Conservation (phyloP, 2,113 vertebrate species). For the Brienomyrus brachyistius region DNA sequence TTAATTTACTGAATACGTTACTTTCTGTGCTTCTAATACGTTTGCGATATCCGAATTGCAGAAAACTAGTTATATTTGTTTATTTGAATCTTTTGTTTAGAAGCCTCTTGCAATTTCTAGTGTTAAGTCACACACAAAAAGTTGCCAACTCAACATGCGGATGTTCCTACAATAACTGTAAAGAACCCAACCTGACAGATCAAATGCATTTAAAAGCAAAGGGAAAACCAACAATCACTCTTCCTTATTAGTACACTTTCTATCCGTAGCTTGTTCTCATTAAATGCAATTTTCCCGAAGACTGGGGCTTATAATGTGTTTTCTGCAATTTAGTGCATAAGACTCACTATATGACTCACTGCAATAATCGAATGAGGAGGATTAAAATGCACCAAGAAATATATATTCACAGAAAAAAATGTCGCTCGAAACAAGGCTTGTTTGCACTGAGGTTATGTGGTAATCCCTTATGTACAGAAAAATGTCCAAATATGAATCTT, state of each 20-base stretch:
- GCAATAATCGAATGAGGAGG: background rate
- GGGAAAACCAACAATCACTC: background rate
- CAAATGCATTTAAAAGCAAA: background rate
- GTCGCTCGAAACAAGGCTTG: background rate
- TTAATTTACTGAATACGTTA: background rate
- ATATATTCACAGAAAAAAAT: background rate
- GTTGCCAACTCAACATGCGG: background rate
- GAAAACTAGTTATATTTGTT: background rate
- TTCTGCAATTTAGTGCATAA: background rate
- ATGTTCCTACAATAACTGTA: background rate
- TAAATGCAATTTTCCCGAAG: background rate
- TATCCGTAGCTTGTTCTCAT: background rate
- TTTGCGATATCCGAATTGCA: background rate
- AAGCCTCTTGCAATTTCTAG: background rate
- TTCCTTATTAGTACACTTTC: background rate
- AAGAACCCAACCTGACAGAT: background rate
- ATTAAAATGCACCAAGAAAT: background rate
- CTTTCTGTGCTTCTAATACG: background rate
- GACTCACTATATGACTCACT: background rate
- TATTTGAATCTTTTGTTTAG: background rate
- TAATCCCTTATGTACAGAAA: background rate
- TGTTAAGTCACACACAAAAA: background rate
- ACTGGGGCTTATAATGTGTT: background rate
- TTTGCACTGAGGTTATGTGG: background rate
- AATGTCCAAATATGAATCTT: conserved; percentile 12